Percentiles rank a stretch among this genome's conserved stretches.
These are phyloP conservation scores for Megathymus violae DNA, from an alignment of 1,140 invertebrate species.

Conservation along the genomic window DNA sequence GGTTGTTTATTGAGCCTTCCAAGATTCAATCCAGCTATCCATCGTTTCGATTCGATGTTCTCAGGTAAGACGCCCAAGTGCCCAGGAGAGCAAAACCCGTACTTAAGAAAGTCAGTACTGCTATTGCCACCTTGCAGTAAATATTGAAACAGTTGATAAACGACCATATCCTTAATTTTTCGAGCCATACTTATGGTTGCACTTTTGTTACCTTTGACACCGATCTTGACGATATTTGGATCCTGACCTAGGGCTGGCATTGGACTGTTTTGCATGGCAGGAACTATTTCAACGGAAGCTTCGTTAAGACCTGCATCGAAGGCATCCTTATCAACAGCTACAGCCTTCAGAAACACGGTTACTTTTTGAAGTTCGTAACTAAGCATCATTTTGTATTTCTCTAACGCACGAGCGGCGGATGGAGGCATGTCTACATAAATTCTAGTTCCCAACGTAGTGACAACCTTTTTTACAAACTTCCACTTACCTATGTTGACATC, in stretches of 20 bases:
- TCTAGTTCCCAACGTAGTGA: constrained; percentile 62
- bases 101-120: constrained; percentile 65
- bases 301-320: constrained; percentile 68
- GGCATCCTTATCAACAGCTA: constrained; percentile 68
- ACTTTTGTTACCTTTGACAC: constrained; percentile 55
- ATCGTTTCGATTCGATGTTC: constrained; percentile 62
- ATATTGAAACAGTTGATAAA: constrained; percentile 64
- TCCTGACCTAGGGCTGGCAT: constrained; percentile 58
- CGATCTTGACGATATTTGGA: constrained; percentile 54
- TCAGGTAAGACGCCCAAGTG: constrained; percentile 64
- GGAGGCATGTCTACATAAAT: constrained; percentile 75
- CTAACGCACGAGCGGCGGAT: constrained; percentile 59
- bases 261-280: constrained; percentile 35
- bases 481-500: constrained; percentile 69
- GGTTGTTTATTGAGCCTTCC: constrained; percentile 50
- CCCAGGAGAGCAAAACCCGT: constrained; percentile 59
- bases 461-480: constrained; percentile 71
- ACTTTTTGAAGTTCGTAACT: constrained; percentile 77
- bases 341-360: constrained; percentile 64
- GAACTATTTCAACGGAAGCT: constrained; percentile 35
- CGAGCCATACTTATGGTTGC: constrained; percentile 47
- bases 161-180: constrained; percentile 65
- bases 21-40: constrained; percentile 51
- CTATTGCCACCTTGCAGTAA: constrained; percentile 48
- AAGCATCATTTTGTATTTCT: constrained; percentile 62